These are phyloP conservation scores for Pocillopora verrucosa DNA, from an alignment of 64 coral and sea anemone genomes.

Conservation along the genomic window DNA sequence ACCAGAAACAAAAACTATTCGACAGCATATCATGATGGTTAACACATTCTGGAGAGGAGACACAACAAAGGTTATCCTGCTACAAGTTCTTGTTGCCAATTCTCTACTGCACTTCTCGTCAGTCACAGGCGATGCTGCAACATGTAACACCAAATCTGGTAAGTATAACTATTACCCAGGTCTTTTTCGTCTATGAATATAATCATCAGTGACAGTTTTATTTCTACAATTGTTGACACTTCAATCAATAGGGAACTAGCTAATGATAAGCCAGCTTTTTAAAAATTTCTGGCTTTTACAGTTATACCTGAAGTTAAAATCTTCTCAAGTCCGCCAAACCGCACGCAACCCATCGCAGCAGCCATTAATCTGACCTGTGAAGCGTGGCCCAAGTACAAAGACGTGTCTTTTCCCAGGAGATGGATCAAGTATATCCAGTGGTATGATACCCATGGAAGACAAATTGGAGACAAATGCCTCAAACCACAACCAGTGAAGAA, in stretches of 20 bases:
- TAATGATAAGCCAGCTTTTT: too few species aligned
- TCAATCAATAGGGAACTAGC: too few species aligned
- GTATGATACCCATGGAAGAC: background rate
- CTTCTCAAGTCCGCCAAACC: background rate
- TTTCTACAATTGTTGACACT: too few species aligned
- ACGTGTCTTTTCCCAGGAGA: background rate
- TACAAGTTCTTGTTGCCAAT: background rate
- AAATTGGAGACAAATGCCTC: background rate
- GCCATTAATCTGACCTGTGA: background rate
- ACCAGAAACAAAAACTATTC: too few species aligned
- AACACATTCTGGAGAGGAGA: background rate
- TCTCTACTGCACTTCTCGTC: background rate
- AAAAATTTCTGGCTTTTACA: background rate
- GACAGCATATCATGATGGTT: background rate
- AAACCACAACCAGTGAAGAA: background rate
- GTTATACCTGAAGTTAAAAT: background rate
- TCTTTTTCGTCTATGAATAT: too few species aligned
- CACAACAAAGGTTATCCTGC: background rate
- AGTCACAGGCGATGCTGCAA: background rate
- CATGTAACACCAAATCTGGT: background rate
- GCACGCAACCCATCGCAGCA: background rate
- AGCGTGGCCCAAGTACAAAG: background rate
- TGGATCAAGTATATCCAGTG: background rate
- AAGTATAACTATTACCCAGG: background rate
- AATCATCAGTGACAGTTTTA: too few species aligned